A percentile compares a stretch with the other conserved stretches of the same genome.
These are phyloP conservation scores for Silurus asotus DNA, from an alignment of 2,113 vertebrate genomes.

Conservation along the genomic window DNA sequence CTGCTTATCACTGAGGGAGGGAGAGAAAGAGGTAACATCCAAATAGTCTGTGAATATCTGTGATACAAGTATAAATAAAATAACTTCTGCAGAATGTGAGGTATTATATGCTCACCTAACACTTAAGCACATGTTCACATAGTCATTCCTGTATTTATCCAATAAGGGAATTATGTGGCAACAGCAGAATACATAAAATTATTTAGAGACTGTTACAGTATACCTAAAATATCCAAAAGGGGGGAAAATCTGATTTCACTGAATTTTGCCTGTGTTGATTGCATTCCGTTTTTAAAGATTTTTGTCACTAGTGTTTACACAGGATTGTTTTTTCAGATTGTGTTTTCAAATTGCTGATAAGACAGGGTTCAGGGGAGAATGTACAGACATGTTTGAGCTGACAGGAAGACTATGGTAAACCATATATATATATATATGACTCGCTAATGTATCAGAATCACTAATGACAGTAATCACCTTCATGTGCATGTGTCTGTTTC, in stretches of 20 bases:
- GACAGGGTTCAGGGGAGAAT: background rate
- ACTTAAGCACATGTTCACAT: background rate
- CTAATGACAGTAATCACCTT: background rate
- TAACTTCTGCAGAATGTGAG: background rate
- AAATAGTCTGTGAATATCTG: background rate
- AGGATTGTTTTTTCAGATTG: too few species aligned
- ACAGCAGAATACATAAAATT: too few species aligned
- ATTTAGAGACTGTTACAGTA: background rate
- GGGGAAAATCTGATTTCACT: background rate
- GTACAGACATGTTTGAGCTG: background rate
- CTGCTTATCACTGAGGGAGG: constrained; percentile 32
- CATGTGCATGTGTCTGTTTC: constrained; percentile 12
- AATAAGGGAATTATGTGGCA: background rate
- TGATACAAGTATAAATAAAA: background rate
- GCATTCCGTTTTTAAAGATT: background rate
- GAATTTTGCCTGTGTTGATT: background rate
- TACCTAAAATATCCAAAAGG: background rate
- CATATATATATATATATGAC: background rate
- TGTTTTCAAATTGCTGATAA: too few species aligned
- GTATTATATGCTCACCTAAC: background rate
- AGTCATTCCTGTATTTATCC: background rate
- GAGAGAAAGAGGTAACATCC: constrained; percentile 47
- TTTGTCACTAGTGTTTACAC: background rate
- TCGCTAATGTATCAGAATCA: background rate
- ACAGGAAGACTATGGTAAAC: background rate